Evolutionary conservation across 92 coral and sea anemone genomes (phyloP), one percentile per base, ranked within the genome.

Genomic region (Palythoa heliodiscus): DNA sequence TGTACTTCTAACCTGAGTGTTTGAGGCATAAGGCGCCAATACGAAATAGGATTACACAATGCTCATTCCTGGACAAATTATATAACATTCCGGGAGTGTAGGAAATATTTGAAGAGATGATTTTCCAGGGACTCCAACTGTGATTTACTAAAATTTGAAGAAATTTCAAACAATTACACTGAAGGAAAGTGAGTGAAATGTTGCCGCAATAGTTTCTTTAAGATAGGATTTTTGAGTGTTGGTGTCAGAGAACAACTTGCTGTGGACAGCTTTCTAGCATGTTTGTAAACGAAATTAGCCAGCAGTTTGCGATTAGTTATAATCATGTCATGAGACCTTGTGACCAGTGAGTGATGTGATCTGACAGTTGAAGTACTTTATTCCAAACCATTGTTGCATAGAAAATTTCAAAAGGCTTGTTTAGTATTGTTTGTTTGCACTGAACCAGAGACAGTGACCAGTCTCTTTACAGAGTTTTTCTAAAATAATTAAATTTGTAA

Each of bases 31-130:
- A 77, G 67, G 69, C 48, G 17, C 63, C 38, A 54, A 77, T 23
- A 23, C 15, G 29, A 77, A 77, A 54, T 19, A 16, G 48, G 82
- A 55, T 77, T 57, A 57, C 29, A 7, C 10, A 38, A 29, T 22
- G 20, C 19, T 23, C 10, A 38, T 17, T 22, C 13, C 19, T 23
- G 23, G 35, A 48, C 52, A 77, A 77, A n/a, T n/a, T n/a, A n/a
- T n/a, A n/a, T 77, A 55, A 55, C 52, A 77, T 47, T 77, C 69
- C 64, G 57, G 19, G 1, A 38, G 64, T 35, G 64, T 39, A 53
- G 67, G 66, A 52, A 76, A 77, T 77, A 77, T 77, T 77, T 77
- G 82, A 22, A 47, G 15, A 77, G 82, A 55, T 55, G 52, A 77
- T 57, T 54, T 75, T 24, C 79, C 61, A 5, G 38, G 40, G 79